A percentile compares a stretch with the other conserved stretches of the same genome.
Evolutionary conservation across 2,888 invertebrate species (phyloP).

Genomic region (Drosophila prolongata): DNA sequence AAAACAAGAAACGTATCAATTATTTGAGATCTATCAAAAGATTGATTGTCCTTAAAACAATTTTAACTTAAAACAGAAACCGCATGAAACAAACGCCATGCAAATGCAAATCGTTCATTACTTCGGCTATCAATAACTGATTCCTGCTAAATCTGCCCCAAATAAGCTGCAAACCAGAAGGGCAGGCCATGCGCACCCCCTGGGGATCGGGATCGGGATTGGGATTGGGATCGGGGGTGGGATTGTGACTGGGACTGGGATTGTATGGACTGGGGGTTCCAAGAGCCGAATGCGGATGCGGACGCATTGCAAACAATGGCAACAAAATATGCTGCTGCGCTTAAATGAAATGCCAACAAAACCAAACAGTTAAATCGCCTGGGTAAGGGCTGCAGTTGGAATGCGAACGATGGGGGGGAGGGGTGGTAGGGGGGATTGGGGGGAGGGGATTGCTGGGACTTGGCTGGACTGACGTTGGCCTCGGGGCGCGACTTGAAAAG

Average conservation of each 20-base stretch:
- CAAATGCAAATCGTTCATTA: constrained; percentile 68
- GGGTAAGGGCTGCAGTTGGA: constrained; percentile 35
- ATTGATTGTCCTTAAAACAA: constrained; percentile 13
- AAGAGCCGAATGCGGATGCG: constrained; percentile 41
- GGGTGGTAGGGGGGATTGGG: constrained; percentile 1
- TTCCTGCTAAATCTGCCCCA: constrained; percentile 65
- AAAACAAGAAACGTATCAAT: too few species aligned
- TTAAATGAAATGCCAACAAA: constrained; percentile 76
- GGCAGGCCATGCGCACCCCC: constrained; percentile 12
- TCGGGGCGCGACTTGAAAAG: constrained; percentile 59
- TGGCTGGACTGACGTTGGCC: constrained; percentile 42
- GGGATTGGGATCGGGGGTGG: background rate
- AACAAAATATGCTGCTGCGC: constrained; percentile 72
- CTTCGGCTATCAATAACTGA: constrained; percentile 75
- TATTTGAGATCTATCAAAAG: background rate
- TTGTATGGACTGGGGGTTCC: constrained; percentile 3
- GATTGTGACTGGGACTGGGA: background rate
- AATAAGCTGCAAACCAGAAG: constrained; percentile 37
- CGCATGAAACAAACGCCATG: constrained; percentile 14
- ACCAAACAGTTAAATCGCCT: constrained; percentile 65
- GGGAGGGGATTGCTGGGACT: constrained; percentile 11
- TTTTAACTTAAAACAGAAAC: background rate
- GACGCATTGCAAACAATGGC: constrained; percentile 66
- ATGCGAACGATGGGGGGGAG: constrained; percentile 5
- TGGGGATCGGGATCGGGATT: constrained; percentile 1